Percentiles rank a stretch among this genome's conserved stretches.
Evolutionary conservation across 2,888 invertebrate species (phyloP).

Genomic region (Caenorhabditis sp.): DNA sequence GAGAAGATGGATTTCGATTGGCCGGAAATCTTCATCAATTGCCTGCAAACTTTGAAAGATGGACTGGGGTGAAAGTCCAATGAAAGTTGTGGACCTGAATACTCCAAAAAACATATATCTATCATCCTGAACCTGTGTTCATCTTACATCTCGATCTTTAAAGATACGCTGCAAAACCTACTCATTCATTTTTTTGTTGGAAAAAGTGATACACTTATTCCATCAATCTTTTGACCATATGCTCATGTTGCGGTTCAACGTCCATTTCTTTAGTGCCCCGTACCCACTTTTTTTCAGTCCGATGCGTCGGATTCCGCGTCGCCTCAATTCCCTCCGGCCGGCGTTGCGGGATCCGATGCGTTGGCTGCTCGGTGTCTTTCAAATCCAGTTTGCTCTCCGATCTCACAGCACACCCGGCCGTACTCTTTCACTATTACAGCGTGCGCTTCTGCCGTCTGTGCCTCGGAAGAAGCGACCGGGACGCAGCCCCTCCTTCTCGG

Average conservation of each 20-base stretch:
- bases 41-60: neutral
- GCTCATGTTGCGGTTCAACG: conserved; percentile 26
- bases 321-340: conserved; percentile 9
- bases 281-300: conserved; percentile 27
- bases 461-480: conserved; percentile 30
- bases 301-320: conserved; percentile 8
- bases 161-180: no score
- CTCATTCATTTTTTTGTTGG: conserved; percentile 1
- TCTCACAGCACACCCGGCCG: neutral
- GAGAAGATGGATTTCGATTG: conserved; percentile 38
- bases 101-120: no score
- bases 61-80: neutral
- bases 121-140: neutral
- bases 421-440: conserved; percentile 44
- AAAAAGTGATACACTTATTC: neutral
- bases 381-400: conserved; percentile 3
- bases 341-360: conserved; percentile 7
- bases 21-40: neutral
- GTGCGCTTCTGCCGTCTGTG: conserved; percentile 39
- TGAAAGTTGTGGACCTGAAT: no score
- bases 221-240: conserved; percentile 44
- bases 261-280: conserved; percentile 15
- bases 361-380: conserved; percentile 24
- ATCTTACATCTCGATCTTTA: neutral
- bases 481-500: conserved; percentile 30